phyloP scores from a whole-genome alignment of 2,113 vertebrate genomes.

The Terrapene triunguis region DNA sequence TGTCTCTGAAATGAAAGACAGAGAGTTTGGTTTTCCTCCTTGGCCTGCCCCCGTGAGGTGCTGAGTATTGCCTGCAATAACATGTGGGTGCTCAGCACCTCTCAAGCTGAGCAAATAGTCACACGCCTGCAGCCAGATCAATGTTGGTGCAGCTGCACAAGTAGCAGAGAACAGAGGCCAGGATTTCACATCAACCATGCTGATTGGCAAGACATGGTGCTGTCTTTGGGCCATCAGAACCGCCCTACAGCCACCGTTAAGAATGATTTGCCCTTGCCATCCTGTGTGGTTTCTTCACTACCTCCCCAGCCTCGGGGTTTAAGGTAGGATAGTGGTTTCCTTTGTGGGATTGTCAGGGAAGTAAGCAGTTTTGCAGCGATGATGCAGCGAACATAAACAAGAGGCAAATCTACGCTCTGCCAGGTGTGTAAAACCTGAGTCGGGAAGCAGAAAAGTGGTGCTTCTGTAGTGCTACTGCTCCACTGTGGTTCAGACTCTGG shows the following conservation, averaged over 20 bases:
- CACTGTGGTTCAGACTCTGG: background rate
- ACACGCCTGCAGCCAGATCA: background rate
- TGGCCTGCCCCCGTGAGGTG: background rate
- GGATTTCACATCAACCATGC: background rate
- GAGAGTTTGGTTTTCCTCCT: background rate
- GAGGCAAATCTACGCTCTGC: background rate
- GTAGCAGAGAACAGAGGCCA: background rate
- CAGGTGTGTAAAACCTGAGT: background rate
- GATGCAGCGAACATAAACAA: background rate
- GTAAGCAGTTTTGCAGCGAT: background rate
- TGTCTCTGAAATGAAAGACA: background rate
- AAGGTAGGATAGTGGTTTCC: background rate
- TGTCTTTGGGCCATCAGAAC: background rate
- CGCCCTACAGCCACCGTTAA: background rate
- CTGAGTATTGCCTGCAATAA: background rate
- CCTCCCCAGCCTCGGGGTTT: background rate
- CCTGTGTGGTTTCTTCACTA: background rate
- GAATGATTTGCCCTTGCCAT: background rate
- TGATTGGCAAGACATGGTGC: background rate
- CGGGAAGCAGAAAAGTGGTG: background rate
- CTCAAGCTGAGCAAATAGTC: background rate
- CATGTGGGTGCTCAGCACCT: background rate
- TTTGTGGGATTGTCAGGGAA: background rate
- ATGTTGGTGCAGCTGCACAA: background rate
- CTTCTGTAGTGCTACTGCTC: background rate